Evolutionary conservation across 2,888 invertebrate species (phyloP), one percentile per base, ranked within the genome.

Genomic region (Lagria hirta): DNA sequence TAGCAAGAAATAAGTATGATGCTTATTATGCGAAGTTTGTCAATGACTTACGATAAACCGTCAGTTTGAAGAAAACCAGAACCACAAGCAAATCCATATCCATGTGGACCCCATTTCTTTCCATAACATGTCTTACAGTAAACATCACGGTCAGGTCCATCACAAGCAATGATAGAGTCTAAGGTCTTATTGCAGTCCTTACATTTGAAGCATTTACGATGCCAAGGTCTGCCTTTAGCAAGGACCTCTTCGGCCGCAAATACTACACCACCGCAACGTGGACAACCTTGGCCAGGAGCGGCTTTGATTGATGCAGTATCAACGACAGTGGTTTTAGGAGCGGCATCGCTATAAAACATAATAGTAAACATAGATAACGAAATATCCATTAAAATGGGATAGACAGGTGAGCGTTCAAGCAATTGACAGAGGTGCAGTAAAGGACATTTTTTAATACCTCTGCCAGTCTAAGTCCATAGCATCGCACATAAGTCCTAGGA

Each of bases 91-190:
- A 93, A 95, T 43, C 95, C 95, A 68, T 94, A 95, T 48, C 93
- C 93, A 71, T 96, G 96, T 36, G 96, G 96, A 62, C 96, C 97
- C 86, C 89, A 96, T 73, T 92, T 95, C 76, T 95, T 93, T 64
- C 95, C 95, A 72, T 98, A 96, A 75, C 97, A 98, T 65, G 91
- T 90, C 75, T 92, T 95, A 77, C 97, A 97, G 75, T 92, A 97
- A 50, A 97, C 86, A 59, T 94, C 91, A 50, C 82, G 82, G 64
- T 95, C 90, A 36, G 96, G 96, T 28, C 91, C 92, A 67, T 96
- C 95, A 66, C 94, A 93, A 58, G 94, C 94, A 63, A 89, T 94
- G 69, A 94, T 93, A 34, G 95, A 96, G 70, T 97, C 97, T 61
- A 98, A 78, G 49, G 93, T 88, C 73, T 93, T 93, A 61, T 84